Evolutionary conservation across 2,888 invertebrate species (phyloP), one percentile per base, ranked within the genome.

Genomic region (Ceramica pisi): DNA sequence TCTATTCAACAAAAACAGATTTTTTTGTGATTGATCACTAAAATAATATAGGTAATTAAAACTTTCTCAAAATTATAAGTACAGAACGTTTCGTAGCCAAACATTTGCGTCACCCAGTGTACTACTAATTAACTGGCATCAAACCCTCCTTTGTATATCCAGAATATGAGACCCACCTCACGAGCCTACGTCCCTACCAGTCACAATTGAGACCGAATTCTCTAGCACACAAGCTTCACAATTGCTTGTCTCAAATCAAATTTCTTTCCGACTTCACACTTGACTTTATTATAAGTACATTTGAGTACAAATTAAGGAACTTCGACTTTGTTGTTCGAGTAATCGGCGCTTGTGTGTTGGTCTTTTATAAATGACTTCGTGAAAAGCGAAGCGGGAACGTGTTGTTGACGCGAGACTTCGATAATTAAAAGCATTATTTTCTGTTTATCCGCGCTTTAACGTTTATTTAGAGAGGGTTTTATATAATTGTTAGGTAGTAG

Each of bases 41-140:
- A 44, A 38, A 50, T 75, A 9, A 65, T n/a, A n/a, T n/a, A 44
- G 14, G 26, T 0, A 41, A 65, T 14, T 19, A 51, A 14, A 46
- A 67, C 10, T 46, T 67, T 41, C 9, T 4, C 41, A 55, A 61
- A 71, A 65, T 55, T 51, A 53, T 50, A n/a, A n/a, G n/a, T n/a
- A 48, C 19, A 19, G 19, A 56, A 63, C 65, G 26, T 44, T 62
- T 71, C 10, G 14, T 57, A 10, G 38, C n/a, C 44, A 60, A 78
- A 74, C 68, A 75, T 83, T 78, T 70, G 60, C 56, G 66, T 71
- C 69, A 65, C 53, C 67, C 71, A 55, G 72, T 61, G 84, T 83
- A 84, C 75, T 86, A 88, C 87, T 90, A 90, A 90, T 90, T 90
- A 90, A 89, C 90, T 86, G 85, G 81, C 86, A 86, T 87, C 88